Base-by-base conservation (phyloP, 1,140 invertebrate genomes). In the Zelostemma sp. region DNA sequence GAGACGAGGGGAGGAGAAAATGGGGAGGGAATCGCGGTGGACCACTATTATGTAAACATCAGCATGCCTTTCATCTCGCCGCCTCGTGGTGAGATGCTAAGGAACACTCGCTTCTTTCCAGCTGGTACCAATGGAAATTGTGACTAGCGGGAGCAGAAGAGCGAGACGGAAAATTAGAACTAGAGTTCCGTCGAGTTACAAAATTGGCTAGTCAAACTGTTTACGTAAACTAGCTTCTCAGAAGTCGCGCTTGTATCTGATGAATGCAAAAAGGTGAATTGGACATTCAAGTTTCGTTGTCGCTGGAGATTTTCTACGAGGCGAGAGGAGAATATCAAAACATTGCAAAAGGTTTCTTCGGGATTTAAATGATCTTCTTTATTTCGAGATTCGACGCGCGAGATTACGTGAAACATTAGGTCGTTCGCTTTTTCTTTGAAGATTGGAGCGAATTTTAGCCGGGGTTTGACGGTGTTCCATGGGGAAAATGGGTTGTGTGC, bases 1-100 rank as follows among this genome's bases (percentile, higher is more conserved):
- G 28, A 25, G 21, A 17, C 12, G 21, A 28, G 25, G 40, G 16
- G 50, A 18, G 46, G 28, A 59, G 56, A 25, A 43, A 47, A 38
- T 14, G 38, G 25, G 35, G 64, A 54, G 35, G 28, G 46, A 68
- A 70, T 70, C 67, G 66, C 50, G 66, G 56, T 68, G 61, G 75
- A 73, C 73, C 72, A 76, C 72, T 70, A 77, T 77, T 74, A 76
- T 77, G 75, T 76, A 79, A 79, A 79, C 76, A 78, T 68, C 73
- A 65, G 55, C 53, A 68, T 70, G 41, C 69, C 75, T 79, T 78
- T 77, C 75, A 74, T 73, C 73, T 75, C 35, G 70, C 61, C 66
- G 75, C 58, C 73, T 38, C 49, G 38, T 61, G 61, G 46, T 21
- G 19, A 48, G 46, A 48, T 28, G 46, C 46, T 14, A 21, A 48